Conservation (phyloP, 1,140 invertebrate genomes). For the Nylanderia fulva region DNA sequence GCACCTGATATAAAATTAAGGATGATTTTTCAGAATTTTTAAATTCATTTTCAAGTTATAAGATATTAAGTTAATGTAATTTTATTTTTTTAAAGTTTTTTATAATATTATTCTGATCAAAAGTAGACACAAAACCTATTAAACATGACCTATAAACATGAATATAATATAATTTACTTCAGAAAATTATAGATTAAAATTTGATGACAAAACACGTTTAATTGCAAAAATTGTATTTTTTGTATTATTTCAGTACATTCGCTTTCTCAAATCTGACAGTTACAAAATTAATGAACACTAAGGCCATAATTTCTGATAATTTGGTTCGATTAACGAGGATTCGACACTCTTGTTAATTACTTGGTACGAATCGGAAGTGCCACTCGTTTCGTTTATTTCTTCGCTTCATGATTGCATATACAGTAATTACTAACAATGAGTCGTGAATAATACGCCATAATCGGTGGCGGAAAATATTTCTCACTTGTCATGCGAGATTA, state of each 20-base stretch:
- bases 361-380: background rate
- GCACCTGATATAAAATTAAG: background rate
- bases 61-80: background rate
- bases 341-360: constrained; percentile 33
- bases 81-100: background rate
- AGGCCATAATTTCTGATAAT: constrained; percentile 29
- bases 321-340: background rate
- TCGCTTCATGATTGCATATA: background rate
- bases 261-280: background rate
- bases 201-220: background rate
- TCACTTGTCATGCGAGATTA: constrained; percentile 42
- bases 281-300: constrained; percentile 29
- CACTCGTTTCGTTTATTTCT: background rate
- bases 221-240: background rate
- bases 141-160: background rate
- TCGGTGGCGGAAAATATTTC: constrained; percentile 39
- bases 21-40: background rate
- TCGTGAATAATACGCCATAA: background rate
- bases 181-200: background rate
- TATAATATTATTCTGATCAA: background rate
- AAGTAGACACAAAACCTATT: background rate
- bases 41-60: background rate
- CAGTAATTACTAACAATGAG: background rate
- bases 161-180: background rate
- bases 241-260: background rate